Evolutionary conservation across 92 coral and sea anemone species (phyloP).

Genomic region (Galaxea fascicularis): DNA sequence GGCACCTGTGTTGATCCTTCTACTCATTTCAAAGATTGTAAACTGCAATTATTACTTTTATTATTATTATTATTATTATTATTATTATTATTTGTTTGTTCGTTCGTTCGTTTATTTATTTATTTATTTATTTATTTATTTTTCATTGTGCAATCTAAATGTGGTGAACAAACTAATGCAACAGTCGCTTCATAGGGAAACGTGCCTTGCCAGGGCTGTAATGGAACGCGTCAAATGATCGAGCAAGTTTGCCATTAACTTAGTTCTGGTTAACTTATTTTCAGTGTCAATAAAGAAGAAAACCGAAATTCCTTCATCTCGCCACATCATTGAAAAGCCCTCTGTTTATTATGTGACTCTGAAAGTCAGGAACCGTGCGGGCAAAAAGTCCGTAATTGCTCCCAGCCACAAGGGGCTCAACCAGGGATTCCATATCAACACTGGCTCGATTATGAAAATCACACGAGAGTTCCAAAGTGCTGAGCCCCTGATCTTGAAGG

Average conservation of each 20-base stretch:
- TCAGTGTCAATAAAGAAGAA: slow-evolving; percentile 73
- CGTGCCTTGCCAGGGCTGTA: too few species aligned
- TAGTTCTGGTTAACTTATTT: neutral
- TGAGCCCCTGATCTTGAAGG: slow-evolving; percentile 77
- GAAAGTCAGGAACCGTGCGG: slow-evolving; percentile 89
- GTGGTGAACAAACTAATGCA: too few species aligned
- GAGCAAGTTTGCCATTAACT: neutral
- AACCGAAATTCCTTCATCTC: slow-evolving; percentile 49
- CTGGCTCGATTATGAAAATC: slow-evolving; percentile 89
- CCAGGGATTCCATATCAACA: slow-evolving; percentile 87
- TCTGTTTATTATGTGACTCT: slow-evolving; percentile 86
- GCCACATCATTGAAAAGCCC: slow-evolving; percentile 53
- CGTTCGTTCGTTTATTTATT: too few species aligned
- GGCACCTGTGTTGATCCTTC: too few species aligned
- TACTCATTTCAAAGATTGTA: too few species aligned
- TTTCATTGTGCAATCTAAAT: too few species aligned
- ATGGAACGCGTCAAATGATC: too few species aligned
- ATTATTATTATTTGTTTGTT: too few species aligned
- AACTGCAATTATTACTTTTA: too few species aligned
- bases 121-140: too few species aligned
- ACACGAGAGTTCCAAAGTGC: slow-evolving; percentile 83
- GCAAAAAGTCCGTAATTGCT: slow-evolving; percentile 85
- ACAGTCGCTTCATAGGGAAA: too few species aligned
- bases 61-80: too few species aligned
- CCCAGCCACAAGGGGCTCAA: slow-evolving; percentile 81